These are phyloP conservation scores for Linnaemya vulpina DNA, from an alignment of 2,888 invertebrate species.

Conservation along the genomic window DNA sequence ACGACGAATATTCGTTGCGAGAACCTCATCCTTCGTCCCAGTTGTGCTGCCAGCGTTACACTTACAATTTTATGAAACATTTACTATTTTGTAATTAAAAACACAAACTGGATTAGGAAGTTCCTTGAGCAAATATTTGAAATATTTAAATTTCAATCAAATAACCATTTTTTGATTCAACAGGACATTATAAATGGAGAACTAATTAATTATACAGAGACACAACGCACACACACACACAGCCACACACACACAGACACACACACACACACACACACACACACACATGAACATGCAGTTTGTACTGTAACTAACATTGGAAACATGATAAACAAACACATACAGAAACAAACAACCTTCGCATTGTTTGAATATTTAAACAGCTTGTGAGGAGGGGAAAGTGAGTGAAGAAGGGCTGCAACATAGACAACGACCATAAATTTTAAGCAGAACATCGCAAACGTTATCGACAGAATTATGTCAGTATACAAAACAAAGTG, in stretches of 20 bases:
- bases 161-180: slow-evolving; percentile 39
- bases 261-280: not conserved
- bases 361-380: slow-evolving; percentile 27
- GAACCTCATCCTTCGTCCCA: not conserved
- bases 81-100: not conserved
- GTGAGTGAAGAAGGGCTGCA: not conserved
- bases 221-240: not conserved
- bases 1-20: not conserved
- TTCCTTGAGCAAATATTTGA: not conserved
- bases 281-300: not conserved
- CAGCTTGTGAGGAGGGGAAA: not conserved
- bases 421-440: slow-evolving; percentile 37
- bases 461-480: slow-evolving; percentile 46
- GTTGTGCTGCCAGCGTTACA: not conserved
- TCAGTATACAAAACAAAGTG: slow-evolving; percentile 3
- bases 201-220: slow-evolving; percentile 53
- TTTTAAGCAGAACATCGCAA: slow-evolving; percentile 45
- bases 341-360: not conserved
- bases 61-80: too few relatives aligned
- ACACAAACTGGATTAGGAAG: not conserved
- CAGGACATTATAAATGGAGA: slow-evolving; percentile 23
- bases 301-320: not conserved
- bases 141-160: slow-evolving; percentile 44
- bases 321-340: not conserved
- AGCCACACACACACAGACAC: not conserved